Conservation (phyloP, 2,888 invertebrate species). For the Perizoma affinitatum region DNA sequence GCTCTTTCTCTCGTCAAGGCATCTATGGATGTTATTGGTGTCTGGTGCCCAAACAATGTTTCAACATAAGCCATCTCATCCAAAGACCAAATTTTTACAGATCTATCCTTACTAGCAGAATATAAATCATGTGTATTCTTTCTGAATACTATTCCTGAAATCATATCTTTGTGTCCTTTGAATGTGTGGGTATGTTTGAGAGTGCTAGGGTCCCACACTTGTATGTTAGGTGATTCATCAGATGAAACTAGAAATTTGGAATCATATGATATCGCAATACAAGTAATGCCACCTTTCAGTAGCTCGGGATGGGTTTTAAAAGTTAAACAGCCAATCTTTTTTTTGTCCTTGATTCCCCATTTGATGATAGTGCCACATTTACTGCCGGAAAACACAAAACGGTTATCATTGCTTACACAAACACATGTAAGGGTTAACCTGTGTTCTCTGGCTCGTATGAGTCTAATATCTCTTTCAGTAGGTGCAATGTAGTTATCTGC, state of each 20-base stretch:
- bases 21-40: constrained; percentile 93
- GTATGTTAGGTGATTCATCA: constrained; percentile 85
- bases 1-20: constrained; percentile 93
- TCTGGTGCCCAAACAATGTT: constrained; percentile 97
- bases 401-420: constrained; percentile 89
- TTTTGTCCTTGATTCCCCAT: constrained; percentile 88
- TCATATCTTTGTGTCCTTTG: constrained; percentile 89
- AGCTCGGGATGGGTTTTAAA: constrained; percentile 71
- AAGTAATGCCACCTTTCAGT: constrained; percentile 82
- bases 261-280: constrained; percentile 90
- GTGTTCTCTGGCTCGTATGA: constrained; percentile 91
- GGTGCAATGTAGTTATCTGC: constrained; percentile 84
- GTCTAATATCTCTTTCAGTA: constrained; percentile 62
- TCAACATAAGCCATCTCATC: constrained; percentile 98
- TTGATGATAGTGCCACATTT: constrained; percentile 95
- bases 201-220: constrained; percentile 92
- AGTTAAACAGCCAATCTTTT: constrained; percentile 84
- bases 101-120: constrained; percentile 89
- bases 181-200: constrained; percentile 91
- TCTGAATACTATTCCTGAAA: constrained; percentile 93
- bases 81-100: constrained; percentile 97
- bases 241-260: constrained; percentile 89
- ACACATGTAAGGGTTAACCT: constrained; percentile 91
- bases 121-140: constrained; percentile 93
- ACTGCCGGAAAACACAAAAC: constrained; percentile 91